A percentile compares a stretch with the other conserved stretches of the same genome.
Evolutionary conservation across 2,888 invertebrate species (phyloP).

Genomic region (Schizotus pectinicornis): DNA sequence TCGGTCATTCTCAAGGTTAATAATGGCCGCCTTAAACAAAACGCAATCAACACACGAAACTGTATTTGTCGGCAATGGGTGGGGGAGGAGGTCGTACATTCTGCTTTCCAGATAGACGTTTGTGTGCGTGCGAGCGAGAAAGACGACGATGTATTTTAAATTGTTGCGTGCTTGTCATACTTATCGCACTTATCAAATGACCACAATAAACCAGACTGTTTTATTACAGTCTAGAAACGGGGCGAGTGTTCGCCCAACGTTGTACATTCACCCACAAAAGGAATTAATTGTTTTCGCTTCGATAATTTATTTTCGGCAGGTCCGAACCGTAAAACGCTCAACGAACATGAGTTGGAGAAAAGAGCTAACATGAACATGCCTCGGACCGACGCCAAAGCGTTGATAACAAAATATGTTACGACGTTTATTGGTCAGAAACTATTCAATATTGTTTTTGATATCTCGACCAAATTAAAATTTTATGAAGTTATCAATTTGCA

Average conservation of each 20-base stretch:
- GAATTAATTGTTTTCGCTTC: slow-evolving; percentile 18
- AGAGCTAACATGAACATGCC: too few relatives aligned
- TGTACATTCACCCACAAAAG: slow-evolving; percentile 22
- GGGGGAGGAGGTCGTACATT: slow-evolving; percentile 33
- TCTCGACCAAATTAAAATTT: too few relatives aligned
- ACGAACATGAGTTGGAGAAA: too few relatives aligned
- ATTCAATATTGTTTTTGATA: too few relatives aligned
- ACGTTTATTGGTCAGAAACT: too few relatives aligned
- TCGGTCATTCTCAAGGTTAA: slow-evolving; percentile 54
- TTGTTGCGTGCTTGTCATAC: slow-evolving; percentile 51
- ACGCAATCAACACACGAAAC: slow-evolving; percentile 50
- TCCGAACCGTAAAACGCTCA: too few relatives aligned
- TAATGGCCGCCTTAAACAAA: slow-evolving; percentile 46
- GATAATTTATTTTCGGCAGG: too few relatives aligned
- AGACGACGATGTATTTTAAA: slow-evolving; percentile 42
- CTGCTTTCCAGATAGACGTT: slow-evolving; percentile 16
- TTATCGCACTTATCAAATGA: slow-evolving; percentile 54
- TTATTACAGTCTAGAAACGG: slow-evolving; percentile 43
- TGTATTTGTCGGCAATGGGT: slow-evolving; percentile 36
- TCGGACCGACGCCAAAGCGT: too few relatives aligned
- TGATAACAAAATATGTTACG: too few relatives aligned
- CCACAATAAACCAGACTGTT: slow-evolving; percentile 52
- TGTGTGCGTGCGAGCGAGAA: slow-evolving; percentile 30
- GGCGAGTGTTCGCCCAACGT: slow-evolving; percentile 2
- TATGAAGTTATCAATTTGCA: too few relatives aligned